phyloP scores from a whole-genome alignment of 2,888 invertebrate species.

The Hecatera dysodea region DNA sequence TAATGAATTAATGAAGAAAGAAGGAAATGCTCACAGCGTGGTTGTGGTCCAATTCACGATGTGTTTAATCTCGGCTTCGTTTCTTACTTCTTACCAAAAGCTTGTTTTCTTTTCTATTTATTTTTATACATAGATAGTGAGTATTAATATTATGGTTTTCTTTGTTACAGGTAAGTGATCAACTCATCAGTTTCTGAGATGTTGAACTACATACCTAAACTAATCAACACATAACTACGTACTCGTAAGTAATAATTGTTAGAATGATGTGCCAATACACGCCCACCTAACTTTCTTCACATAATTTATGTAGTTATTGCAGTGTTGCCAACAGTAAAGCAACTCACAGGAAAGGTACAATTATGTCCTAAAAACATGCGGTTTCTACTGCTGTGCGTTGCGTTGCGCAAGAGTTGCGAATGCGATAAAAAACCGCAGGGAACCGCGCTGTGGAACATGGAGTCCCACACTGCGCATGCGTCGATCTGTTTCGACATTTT shows the following conservation, averaged over 20 bases:
- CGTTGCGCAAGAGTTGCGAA: slow-evolving; percentile 44
- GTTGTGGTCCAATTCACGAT: too few species aligned
- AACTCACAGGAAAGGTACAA: slow-evolving; percentile 61
- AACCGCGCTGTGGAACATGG: slow-evolving; percentile 45
- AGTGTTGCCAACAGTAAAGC: slow-evolving; percentile 35
- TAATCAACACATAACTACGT: background rate
- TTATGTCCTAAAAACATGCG: slow-evolving; percentile 60
- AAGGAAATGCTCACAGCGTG: too few species aligned
- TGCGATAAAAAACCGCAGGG: slow-evolving; percentile 62
- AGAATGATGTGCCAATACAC: background rate
- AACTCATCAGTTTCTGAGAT: background rate
- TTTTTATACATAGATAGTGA: too few species aligned
- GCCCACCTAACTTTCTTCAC: slow-evolving; percentile 37
- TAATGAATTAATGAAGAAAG: too few species aligned
- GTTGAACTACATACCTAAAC: background rate
- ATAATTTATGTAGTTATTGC: slow-evolving; percentile 45
- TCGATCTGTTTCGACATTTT: slow-evolving; percentile 43
- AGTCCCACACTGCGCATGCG: slow-evolving; percentile 52
- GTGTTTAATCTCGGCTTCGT: too few species aligned
- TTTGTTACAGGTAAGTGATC: slow-evolving; percentile 63
- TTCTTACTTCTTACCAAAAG: too few species aligned
- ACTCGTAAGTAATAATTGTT: slow-evolving; percentile 35
- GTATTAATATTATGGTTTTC: too few species aligned
- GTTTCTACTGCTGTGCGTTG: slow-evolving; percentile 48
- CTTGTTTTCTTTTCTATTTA: too few species aligned